Percentiles rank a stretch among this genome's conserved stretches.
phyloP scores from a whole-genome alignment of 2,113 vertebrate genomes.

The Pollimyrus isidori region DNA sequence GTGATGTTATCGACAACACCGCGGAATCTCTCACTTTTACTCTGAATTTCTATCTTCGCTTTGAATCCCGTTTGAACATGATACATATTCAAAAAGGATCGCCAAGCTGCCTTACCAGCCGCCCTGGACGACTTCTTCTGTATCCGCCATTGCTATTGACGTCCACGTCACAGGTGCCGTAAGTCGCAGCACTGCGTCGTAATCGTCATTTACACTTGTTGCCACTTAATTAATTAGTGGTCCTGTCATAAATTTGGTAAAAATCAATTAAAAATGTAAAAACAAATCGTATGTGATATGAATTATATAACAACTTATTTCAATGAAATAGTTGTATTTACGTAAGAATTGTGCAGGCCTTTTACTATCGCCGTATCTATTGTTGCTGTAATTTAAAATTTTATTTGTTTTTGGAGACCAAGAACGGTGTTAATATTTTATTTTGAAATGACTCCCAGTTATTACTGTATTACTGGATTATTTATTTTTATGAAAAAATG shows the following conservation, averaged over 20 bases:
- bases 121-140: conserved; percentile 57
- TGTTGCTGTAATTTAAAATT: background rate
- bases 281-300: background rate
- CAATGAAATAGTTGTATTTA: background rate
- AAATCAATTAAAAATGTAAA: background rate
- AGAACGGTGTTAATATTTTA: background rate
- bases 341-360: background rate
- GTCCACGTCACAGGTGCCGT: conserved; percentile 54
- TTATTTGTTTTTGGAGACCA: background rate
- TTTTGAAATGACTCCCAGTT: background rate
- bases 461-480: background rate
- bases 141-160: conserved; percentile 66
- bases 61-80: background rate
- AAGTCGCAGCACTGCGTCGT: conserved; percentile 28
- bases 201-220: conserved; percentile 21
- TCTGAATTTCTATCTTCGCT: background rate
- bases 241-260: background rate
- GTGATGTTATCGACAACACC: background rate
- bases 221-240: background rate
- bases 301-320: background rate
- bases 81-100: background rate
- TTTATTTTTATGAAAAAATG: background rate
- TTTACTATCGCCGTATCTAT: background rate
- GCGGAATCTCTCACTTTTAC: background rate
- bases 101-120: conserved; percentile 56